Base-by-base conservation (phyloP, 2,797 vertebrate species). In the Parambassis ranga region DNA sequence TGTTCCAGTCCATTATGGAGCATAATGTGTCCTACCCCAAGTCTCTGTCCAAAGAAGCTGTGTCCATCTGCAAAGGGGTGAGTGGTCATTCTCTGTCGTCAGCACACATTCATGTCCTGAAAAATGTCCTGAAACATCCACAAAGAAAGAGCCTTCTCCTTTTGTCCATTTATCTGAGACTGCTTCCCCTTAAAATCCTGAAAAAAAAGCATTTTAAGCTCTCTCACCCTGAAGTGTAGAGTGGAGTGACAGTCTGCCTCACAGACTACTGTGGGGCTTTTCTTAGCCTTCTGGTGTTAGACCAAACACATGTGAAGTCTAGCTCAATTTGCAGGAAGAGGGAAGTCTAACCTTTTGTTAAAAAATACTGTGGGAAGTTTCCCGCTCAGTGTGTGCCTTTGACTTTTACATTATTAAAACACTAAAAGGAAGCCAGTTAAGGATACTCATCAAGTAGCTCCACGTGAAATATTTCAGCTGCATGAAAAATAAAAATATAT, bases 1-100 rank as follows among this genome's bases (percentile, higher is more conserved):
- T 98, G 59, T 98, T 98, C 83, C 96, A 98, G 90, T 96, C 95
- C 50, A 98, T 98, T 59, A 98, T 98, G 96, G 96, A 98, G 79
- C 96, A 97, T 74, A 98, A 95, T 0, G 96, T 97, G 55, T 95
- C 95, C 46, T 98, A 98, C 73, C 93, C 96, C 30, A 98, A 98
- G 82, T 90, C 96, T 3, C 63, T 98, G 90, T 96, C 96, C 80
- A 98, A 97, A 89, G 96, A 98, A 86, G 95, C 96, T 0, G 95
- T 98, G 42, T 96, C 95, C 70, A 94, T 98, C 91, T 98, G 96
- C 92, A 98, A 97, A 89, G 96, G 95, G 89, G 96, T 98, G 71
- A 94, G 95, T 91, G 15, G 9, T 42, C 6, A 8, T 15, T 46
- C 4, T 8, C 18, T 51, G 8, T n/a, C 3, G 1, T 37, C 22